Percentiles rank a stretch among this genome's conserved stretches.
phyloP scores from a whole-genome alignment of 2,113 vertebrate species.

The Gopherus evgoodei region DNA sequence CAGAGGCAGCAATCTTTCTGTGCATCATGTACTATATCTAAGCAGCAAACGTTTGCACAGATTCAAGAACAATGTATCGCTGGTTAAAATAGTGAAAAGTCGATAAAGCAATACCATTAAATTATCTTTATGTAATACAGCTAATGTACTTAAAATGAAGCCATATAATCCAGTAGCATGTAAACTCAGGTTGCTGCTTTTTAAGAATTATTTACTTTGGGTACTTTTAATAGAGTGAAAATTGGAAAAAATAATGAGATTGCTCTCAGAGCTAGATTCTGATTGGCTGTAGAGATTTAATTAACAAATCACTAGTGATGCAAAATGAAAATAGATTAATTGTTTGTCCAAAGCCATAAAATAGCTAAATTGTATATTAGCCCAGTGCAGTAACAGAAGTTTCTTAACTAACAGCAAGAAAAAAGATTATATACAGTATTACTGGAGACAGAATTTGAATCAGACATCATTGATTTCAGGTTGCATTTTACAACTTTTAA shows the following conservation, averaged over 20 bases:
- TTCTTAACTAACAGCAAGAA: background rate
- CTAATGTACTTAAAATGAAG: background rate
- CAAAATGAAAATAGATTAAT: background rate
- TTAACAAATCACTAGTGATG: background rate
- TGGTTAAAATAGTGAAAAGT: conserved; percentile 45
- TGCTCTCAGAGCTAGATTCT: background rate
- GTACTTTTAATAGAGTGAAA: background rate
- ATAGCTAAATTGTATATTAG: background rate
- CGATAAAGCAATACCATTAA: conserved; percentile 53
- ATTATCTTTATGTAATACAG: conserved; percentile 50
- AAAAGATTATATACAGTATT: background rate
- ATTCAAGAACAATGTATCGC: conserved; percentile 36
- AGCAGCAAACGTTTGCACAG: conserved; percentile 23
- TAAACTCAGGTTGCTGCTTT: background rate
- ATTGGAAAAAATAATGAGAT: background rate
- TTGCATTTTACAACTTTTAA: background rate
- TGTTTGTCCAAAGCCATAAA: background rate
- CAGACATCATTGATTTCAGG: background rate
- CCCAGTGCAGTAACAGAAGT: background rate
- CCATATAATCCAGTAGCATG: background rate
- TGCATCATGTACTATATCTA: background rate
- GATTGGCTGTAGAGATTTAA: conserved; percentile 1
- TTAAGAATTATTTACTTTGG: background rate
- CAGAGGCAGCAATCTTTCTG: background rate
- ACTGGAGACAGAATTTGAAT: background rate